A percentile compares a stretch with the other conserved stretches of the same genome.
phyloP scores from a whole-genome alignment of 2,888 invertebrate species.

The Brassicogethes aeneus region DNA sequence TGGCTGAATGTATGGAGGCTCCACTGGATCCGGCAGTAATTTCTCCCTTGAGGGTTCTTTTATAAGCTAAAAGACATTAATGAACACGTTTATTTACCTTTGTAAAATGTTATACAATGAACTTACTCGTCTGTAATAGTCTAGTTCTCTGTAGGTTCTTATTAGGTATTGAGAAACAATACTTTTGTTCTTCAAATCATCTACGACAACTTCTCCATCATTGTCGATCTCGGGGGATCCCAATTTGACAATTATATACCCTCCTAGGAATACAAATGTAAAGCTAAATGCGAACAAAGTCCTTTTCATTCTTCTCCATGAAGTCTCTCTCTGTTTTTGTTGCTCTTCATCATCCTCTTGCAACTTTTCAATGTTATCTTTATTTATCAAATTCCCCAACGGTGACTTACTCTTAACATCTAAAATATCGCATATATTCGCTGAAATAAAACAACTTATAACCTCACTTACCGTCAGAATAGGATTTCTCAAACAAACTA shows the following conservation, averaged over 20 bases:
- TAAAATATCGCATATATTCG: slow-evolving; percentile 7
- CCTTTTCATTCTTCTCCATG: slow-evolving; percentile 36
- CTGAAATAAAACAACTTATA: slow-evolving; percentile 8
- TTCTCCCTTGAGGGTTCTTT: slow-evolving; percentile 92
- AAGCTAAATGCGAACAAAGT: slow-evolving; percentile 47
- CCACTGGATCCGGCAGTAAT: slow-evolving; percentile 85
- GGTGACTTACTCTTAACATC: slow-evolving; percentile 20
- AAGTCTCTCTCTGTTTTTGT: slow-evolving; percentile 27
- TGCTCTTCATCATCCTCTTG: slow-evolving; percentile 26
- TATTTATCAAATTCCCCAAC: slow-evolving; percentile 22
- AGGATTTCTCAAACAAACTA: slow-evolving; percentile 13
- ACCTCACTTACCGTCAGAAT: slow-evolving; percentile 9
- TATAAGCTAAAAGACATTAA: slow-evolving; percentile 52
- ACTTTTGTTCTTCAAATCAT: slow-evolving; percentile 65
- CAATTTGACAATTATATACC: slow-evolving; percentile 57
- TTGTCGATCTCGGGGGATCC: slow-evolving; percentile 66
- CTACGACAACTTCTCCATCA: slow-evolving; percentile 62
- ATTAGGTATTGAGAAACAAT: slow-evolving; percentile 59
- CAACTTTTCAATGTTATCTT: slow-evolving; percentile 17
- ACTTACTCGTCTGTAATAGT: slow-evolving; percentile 33
- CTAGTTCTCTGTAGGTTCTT: slow-evolving; percentile 45
- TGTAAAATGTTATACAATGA: background rate
- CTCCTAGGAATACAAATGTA: slow-evolving; percentile 48
- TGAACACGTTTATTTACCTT: slow-evolving; percentile 3
- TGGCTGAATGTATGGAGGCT: slow-evolving; percentile 89